Conservation (phyloP, 2,797 vertebrate species). For the Brachymystax lenok region DNA sequence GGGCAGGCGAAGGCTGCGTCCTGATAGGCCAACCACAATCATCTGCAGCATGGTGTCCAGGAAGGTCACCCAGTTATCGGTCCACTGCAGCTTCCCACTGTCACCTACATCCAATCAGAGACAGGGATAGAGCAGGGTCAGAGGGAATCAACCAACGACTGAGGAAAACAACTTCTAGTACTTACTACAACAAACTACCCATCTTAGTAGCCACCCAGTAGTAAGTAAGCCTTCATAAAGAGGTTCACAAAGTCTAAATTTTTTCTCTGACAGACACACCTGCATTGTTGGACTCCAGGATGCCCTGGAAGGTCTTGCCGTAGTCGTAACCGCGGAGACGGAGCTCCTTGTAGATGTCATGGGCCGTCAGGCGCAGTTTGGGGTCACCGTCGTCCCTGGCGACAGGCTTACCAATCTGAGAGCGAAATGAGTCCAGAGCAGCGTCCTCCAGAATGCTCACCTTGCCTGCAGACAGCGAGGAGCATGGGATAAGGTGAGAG, state of each 20-base stretch:
- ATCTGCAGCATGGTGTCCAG: conserved; percentile 91
- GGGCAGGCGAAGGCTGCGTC: conserved; percentile 84
- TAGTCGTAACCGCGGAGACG: conserved; percentile 92
- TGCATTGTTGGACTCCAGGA: conserved; percentile 82
- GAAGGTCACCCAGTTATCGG: conserved; percentile 93
- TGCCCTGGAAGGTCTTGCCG: conserved; percentile 87
- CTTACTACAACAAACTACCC: neutral
- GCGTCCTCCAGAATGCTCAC: conserved; percentile 83
- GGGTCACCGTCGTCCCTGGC: conserved; percentile 14
- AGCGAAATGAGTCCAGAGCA: conserved; percentile 70
- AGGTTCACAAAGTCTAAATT: too few species aligned
- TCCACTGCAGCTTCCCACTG: conserved; percentile 85
- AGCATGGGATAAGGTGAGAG: neutral
- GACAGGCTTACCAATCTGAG: conserved; percentile 39
- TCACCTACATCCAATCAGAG: conserved; percentile 67
- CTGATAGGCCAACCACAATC: conserved; percentile 73
- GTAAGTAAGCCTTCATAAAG: neutral
- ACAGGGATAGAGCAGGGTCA: neutral
- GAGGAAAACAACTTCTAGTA: neutral
- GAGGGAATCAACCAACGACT: neutral
- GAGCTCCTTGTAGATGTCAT: conserved; percentile 91
- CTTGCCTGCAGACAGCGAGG: conserved; percentile 76
- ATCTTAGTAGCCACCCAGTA: neutral
- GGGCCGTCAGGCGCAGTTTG: conserved; percentile 66
- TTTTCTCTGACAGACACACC: conserved; percentile 67